Percentiles rank a stretch among this genome's conserved stretches.
These are phyloP conservation scores for Trypoxylon attenuatum DNA, from an alignment of 2,888 invertebrate genomes.

Conservation along the genomic window DNA sequence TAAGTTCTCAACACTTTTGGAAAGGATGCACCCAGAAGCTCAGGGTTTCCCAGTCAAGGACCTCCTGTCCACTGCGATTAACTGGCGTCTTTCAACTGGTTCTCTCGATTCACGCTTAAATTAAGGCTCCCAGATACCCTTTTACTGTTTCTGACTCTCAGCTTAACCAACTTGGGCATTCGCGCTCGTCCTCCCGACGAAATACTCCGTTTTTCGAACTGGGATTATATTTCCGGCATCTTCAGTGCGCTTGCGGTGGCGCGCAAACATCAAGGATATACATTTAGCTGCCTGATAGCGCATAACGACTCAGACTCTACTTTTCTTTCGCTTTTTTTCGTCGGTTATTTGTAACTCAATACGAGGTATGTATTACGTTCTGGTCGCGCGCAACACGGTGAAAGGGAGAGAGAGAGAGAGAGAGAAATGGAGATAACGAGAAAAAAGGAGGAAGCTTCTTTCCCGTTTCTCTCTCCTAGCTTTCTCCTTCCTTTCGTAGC, in stretches of 20 bases:
- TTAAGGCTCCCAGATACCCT: neutral
- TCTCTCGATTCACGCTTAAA: neutral
- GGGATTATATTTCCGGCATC: neutral
- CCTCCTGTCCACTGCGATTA: no score
- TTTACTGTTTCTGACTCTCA: neutral
- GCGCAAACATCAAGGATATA: neutral
- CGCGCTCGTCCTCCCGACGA: neutral
- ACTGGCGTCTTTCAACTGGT: neutral
- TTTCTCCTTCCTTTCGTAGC: no score
- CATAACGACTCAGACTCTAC: no score
- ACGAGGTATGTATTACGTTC: neutral
- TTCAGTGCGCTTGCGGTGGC: neutral
- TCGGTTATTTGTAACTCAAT: constrained; percentile 1
- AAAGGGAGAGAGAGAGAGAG: neutral
- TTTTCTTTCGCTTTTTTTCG: neutral
- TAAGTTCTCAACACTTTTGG: constrained; percentile 39
- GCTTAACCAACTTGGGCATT: neutral
- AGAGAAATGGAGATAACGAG: neutral
- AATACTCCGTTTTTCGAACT: neutral
- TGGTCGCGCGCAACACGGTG: no score
- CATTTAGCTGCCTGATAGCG: neutral
- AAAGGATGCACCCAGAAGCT: constrained; percentile 9
- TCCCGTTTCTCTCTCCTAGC: no score
- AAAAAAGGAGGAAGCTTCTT: no score
- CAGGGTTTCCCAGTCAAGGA: no score